These are phyloP conservation scores for Orientallactaga bullata DNA, from an alignment of 2,113 vertebrate genomes.

Conservation along the genomic window DNA sequence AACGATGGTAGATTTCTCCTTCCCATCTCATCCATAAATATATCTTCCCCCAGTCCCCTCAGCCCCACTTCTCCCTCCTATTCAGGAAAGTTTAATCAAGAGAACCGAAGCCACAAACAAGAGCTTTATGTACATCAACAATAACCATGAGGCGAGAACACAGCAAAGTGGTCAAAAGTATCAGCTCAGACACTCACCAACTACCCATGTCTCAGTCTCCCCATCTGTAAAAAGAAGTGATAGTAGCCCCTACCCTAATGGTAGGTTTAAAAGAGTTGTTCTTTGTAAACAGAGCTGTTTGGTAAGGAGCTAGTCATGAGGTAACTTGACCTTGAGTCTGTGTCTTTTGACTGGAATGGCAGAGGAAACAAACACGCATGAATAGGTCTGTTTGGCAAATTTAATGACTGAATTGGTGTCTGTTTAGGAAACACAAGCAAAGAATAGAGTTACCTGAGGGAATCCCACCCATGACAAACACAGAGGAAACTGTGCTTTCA, in stretches of 20 bases:
- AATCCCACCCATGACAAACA: neutral
- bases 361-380: neutral
- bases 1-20: neutral
- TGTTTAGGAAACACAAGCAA: slow-evolving; percentile 64
- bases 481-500: neutral
- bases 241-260: neutral
- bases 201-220: neutral
- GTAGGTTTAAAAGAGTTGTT: neutral
- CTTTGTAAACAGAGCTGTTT: neutral
- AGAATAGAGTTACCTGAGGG: neutral
- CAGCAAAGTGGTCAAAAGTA: accelerated
- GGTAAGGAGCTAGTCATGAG: slow-evolving; percentile 12
- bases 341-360: neutral
- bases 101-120: neutral
- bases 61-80: no score
- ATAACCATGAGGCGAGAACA: neutral
- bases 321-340: neutral
- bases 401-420: neutral
- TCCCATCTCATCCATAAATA: neutral
- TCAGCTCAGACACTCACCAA: neutral
- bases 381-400: neutral
- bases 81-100: neutral
- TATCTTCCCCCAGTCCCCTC: neutral
- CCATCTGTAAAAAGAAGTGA: neutral
- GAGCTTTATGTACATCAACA: neutral